Base-by-base conservation (phyloP, 2,888 invertebrate genomes). In the Harpalus rufipes region DNA sequence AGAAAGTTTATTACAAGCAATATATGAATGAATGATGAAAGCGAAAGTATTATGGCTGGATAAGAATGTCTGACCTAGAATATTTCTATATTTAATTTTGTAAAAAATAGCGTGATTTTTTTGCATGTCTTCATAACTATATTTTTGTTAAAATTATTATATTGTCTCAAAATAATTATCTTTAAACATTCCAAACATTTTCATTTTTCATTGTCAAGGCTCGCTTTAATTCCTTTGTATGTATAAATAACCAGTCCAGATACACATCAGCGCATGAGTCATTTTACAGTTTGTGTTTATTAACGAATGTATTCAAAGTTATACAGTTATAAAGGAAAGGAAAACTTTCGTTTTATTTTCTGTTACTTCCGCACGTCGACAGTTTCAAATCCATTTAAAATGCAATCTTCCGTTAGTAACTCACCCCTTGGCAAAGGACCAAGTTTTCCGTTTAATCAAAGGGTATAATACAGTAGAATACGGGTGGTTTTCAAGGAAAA, bases 321-420 rank as follows among this genome's bases (percentile, higher is more conserved):
- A 32, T 32, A 32, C 5, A 32, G 44, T 12, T 51, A 51, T 51
- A 10, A 51, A 51, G 44, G 44, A 68, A 68, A n/a, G 41, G 68
- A 5, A 68, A 68, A 68, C n/a, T 68, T 68, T 68, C 68, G 3
- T 68, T 68, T 68, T 6, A 39, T n/a, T 59, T 16, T 16, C 59
- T 7, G 59, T 7, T 14, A 68, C 14, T 68, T 39, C 39, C 68
- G 68, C 68, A 39, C 39, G 39, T 68, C 32, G 68, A 68, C 68
- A 68, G 32, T 68, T 68, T 68, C 68, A 68, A 68, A 68, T 68
- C 14, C 68, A 68, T 68, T 68, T 68, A 68, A 12, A 68, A 14
- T 32, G 68, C n/a, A 32, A 39, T 68, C 68, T 68, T 32, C 32
- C 68, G n/a, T 39, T 32, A 68, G 32, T 68, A 68, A 68, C 68